Base-by-base conservation (phyloP, 2,797 vertebrate genomes). In the Anguilla megastoma region DNA sequence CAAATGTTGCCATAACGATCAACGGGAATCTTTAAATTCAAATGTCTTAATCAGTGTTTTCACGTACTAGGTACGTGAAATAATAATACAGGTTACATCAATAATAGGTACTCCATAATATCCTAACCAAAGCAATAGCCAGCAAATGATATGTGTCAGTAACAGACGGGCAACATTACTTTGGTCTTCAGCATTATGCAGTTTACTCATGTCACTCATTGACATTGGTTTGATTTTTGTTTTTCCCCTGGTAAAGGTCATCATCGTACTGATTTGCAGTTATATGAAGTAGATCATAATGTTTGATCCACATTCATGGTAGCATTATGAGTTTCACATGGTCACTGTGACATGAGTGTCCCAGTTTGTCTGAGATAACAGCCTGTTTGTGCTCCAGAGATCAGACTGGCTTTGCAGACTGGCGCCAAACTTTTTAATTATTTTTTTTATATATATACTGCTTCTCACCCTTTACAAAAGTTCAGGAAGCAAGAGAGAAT, bases 271-370 rank as follows among this genome's bases (percentile, higher is more conserved):
- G 41, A 5, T 45, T 45, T 45, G 41, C 41, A 76, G 50, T 86
- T 76, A 50, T 86, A 14, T 36, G 69, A 82, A 54, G 3, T 24
- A n/a, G n/a, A 69, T n/a, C 12, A 48, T 14, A 50, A 50, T 66
- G 36, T 60, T 27, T n/a, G 58, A 45, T 87, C 16, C 76, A 87
- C 21, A 45, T 54, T 84, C 24, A 54, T 56, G 24, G 12, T 24
- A 84, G n/a, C 48, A 52, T 54, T 85, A 27, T 54, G 50, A 54
- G 36, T 83, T 54, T 83, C 80, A 83, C 80, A 48, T 83, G 50
- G 7, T 83, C 30, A 12, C 45, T 83, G 80, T 83, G 80, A 83
- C 24, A 83, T 54, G 0, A 83, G 12, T 83, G 80, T 24, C n/a
- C 16, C 24, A 83, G 80, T 50, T 50, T 14, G 41, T 83, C 12